phyloP scores from a whole-genome alignment of 2,888 invertebrate genomes.

The Ramazzottius varieornatus region DNA sequence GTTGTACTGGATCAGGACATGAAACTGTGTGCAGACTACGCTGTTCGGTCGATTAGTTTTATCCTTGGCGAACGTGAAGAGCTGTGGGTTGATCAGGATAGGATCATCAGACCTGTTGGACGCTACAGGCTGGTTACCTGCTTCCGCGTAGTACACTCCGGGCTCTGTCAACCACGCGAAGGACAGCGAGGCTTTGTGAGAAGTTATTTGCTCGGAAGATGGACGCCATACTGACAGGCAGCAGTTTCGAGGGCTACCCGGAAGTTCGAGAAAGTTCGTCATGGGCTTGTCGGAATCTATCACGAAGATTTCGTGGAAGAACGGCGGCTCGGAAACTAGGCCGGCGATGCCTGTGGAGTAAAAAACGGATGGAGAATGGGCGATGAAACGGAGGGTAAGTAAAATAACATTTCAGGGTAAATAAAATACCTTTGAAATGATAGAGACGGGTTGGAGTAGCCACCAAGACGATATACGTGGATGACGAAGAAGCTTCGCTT shows the following conservation, averaged over 20 bases:
- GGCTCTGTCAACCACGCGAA: conserved; percentile 1
- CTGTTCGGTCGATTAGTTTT: conserved; percentile 30
- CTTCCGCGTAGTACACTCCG: neutral
- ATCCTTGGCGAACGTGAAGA: conserved; percentile 13
- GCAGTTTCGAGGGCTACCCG: neutral
- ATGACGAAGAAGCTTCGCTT: neutral
- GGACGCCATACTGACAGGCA: neutral
- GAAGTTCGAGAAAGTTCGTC: neutral
- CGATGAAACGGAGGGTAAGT: too few relatives aligned
- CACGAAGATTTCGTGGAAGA: neutral
- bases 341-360: too few relatives aligned
- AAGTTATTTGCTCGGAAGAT: neutral
- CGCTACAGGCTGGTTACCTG: neutral
- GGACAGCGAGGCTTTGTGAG: neutral
- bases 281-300: neutral
- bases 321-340: neutral
- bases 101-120: conserved; percentile 3
- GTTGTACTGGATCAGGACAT: conserved; percentile 51
- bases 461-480: neutral
- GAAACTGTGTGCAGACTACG: conserved; percentile 65
- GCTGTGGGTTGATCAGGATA: conserved; percentile 7
- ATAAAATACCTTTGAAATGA: neutral
- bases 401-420: too few relatives aligned
- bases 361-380: too few relatives aligned
- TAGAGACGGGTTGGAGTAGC: neutral